These are phyloP conservation scores for Cercopithecus mona DNA, from an alignment of 2,113 vertebrate species.

Conservation along the genomic window DNA sequence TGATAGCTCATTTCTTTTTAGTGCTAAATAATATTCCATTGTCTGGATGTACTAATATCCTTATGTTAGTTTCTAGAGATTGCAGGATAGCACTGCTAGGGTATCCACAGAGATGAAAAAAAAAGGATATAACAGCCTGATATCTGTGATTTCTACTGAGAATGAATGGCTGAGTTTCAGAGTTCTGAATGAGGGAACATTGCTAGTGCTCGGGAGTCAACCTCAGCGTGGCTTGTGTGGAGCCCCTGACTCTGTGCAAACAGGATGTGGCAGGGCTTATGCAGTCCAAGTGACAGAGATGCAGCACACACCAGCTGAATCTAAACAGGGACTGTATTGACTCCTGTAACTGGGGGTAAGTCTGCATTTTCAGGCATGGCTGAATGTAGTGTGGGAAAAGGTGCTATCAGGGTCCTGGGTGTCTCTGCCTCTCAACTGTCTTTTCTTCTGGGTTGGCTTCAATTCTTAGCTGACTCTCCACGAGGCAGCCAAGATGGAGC, in stretches of 20 bases:
- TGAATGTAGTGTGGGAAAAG: neutral
- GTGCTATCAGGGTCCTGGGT: too few relatives aligned
- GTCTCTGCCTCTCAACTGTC: neutral
- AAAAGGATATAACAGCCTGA: neutral
- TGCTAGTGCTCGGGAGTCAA: neutral
- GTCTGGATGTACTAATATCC: neutral
- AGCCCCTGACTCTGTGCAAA: neutral
- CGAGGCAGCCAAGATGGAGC: neutral
- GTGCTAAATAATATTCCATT: neutral
- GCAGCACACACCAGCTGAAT: neutral
- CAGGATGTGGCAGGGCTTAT: too few relatives aligned
- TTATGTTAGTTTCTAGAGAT: neutral
- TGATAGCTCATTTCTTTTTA: neutral
- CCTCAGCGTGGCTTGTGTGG: neutral
- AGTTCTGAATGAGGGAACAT: neutral
- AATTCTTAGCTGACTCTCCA: neutral
- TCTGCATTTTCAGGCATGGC: neutral
- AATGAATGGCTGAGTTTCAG: neutral
- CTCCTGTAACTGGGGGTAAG: too few relatives aligned
- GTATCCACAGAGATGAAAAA: neutral
- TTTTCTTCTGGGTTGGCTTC: neutral
- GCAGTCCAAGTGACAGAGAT: neutral
- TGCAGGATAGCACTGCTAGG: neutral
- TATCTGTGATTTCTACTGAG: neutral
- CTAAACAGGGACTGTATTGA: neutral